Percentiles rank a stretch among this genome's conserved stretches.
Evolutionary conservation across 2,113 vertebrate species (phyloP).

Genomic region (Forbesichthys papilliferus): DNA sequence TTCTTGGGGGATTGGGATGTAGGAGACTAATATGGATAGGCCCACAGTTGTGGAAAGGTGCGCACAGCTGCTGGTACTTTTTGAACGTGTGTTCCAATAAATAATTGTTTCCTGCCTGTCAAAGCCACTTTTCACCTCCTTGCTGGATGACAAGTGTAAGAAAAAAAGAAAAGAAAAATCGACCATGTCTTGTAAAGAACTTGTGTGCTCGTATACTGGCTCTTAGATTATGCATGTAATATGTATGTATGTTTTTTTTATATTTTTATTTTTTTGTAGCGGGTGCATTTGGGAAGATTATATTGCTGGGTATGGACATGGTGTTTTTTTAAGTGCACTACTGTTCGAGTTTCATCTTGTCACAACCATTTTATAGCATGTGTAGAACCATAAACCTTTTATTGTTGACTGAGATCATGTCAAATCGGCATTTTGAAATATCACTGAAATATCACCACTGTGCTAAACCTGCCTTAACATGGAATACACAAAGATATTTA

Average conservation of each 20-base stretch:
- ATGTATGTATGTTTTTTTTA: conserved; percentile 47
- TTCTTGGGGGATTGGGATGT: conserved; percentile 60
- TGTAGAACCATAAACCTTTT: conserved; percentile 53
- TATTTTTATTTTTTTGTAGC: conserved; percentile 41
- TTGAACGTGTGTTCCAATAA: conserved; percentile 66
- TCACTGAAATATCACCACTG: conserved; percentile 43
- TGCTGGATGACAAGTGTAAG: conserved; percentile 41
- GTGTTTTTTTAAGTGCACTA: conserved; percentile 15
- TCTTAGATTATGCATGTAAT: conserved; percentile 37
- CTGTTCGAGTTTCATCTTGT: conserved; percentile 55
- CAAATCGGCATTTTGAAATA: conserved; percentile 61
- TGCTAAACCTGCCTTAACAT: conserved; percentile 49
- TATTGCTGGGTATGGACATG: conserved; percentile 24
- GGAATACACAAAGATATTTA: conserved; percentile 47
- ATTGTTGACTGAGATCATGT: conserved; percentile 64
- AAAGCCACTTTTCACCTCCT: conserved; percentile 55
- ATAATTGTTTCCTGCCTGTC: conserved; percentile 73
- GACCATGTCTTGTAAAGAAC: conserved; percentile 32
- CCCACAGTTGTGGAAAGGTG: conserved; percentile 54
- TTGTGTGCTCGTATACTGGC: conserved; percentile 41
- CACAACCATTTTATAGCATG: conserved; percentile 55
- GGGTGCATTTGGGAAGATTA: conserved; percentile 9
- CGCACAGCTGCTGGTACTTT: conserved; percentile 66
- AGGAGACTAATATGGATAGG: conserved; percentile 69
- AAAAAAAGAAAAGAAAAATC: conserved; percentile 26